Base-by-base conservation (phyloP, 2,113 vertebrate species). In the Caloenas nicobarica region DNA sequence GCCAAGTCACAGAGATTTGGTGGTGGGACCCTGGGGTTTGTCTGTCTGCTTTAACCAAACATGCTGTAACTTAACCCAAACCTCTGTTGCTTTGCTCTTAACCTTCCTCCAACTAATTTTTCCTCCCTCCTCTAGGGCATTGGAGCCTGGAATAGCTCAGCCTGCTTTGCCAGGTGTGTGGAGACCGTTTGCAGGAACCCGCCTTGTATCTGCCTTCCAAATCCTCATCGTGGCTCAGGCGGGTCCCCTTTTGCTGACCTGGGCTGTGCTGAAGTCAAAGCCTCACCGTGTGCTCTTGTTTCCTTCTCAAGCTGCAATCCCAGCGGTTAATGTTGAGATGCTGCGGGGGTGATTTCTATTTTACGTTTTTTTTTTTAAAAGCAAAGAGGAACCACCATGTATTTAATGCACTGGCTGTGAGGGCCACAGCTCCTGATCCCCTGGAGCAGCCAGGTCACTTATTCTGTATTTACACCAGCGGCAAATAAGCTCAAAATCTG, bases 161-260 rank as follows among this genome's bases (percentile, higher is more conserved):
- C 74, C 62, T 31, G 57, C 31, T 76, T 34, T 51, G 34, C 68
- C 36, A 53, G 79, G 79, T 77, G 36, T 8, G 46, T 4, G 2
- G 69, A 81, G 77, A 46, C 31, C 0, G 2, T 57, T 68, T 36
- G 53, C 33, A 36, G 80, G 78, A 87, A 25, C 87, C 23, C 5
- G 6, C 58, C 29, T 36, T 34, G 33, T 31, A 9, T 31, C 77
- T 76, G 44, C 66, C 9, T 94, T 60, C 44, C 24, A 50, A 50
- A 23, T 31, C 50, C 31, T 80, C 1, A 0, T 40, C 36, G 34
- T 0, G 1, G 38, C 84, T 81, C 42, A 0, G 0, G 51, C 10
- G 5, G 48, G 69, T 50, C 42, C 61, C 11, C 18, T 24, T 58
- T 33, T 4, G 2, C 60, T 60, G 79, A 25, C 44, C 17, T 1